phyloP scores from a whole-genome alignment of 2,797 vertebrate species.

The Petrocephalus sullivani region DNA sequence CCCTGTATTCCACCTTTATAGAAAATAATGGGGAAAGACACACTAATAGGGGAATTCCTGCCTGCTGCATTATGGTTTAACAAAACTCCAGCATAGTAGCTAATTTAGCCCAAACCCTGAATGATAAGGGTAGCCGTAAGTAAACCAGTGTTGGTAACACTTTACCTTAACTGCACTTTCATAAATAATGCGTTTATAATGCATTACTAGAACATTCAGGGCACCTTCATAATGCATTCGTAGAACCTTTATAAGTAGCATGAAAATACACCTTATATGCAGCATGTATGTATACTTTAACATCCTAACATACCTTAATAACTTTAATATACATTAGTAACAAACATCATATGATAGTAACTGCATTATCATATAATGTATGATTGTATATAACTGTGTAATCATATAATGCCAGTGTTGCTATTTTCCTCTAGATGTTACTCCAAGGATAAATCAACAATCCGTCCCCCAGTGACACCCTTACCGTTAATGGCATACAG shows the following conservation, averaged over 20 bases:
- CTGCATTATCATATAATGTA: background rate
- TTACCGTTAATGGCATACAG: constrained; percentile 81
- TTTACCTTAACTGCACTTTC: background rate
- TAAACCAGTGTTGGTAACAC: background rate
- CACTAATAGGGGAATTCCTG: background rate
- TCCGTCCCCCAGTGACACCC: constrained; percentile 7
- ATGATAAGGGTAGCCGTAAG: background rate
- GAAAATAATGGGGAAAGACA: background rate
- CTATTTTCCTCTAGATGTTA: background rate
- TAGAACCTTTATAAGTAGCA: background rate
- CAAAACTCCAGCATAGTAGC: background rate
- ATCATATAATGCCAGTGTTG: background rate
- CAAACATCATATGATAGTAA: background rate
- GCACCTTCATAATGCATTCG: background rate
- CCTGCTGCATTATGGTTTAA: background rate
- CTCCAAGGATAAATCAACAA: background rate
- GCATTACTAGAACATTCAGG: background rate
- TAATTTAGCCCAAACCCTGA: background rate
- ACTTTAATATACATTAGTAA: background rate
- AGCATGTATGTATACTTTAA: background rate
- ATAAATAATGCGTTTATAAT: background rate
- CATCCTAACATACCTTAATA: background rate
- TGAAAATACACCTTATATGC: background rate
- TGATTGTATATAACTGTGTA: background rate
- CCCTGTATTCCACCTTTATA: background rate